phyloP scores from a whole-genome alignment of 2,797 vertebrate genomes.

The Kryptopterus vitreolus region DNA sequence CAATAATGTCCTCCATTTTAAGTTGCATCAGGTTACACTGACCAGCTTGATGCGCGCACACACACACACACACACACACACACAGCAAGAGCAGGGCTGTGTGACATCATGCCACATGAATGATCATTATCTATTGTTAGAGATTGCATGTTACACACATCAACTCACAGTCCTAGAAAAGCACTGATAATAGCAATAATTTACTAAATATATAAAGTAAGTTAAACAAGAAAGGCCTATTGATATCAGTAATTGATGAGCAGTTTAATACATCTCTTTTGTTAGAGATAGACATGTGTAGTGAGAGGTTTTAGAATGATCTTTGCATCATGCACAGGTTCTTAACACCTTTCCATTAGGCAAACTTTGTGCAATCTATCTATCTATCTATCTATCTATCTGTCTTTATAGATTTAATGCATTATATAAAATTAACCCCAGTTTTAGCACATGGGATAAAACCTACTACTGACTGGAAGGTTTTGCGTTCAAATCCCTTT shows the following conservation, averaged over 20 bases:
- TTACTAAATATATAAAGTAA: neutral
- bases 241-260: no score
- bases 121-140: neutral
- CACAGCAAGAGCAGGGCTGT: neutral
- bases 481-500: neutral
- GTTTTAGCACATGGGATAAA: neutral
- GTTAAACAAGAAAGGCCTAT: neutral
- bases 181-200: neutral
- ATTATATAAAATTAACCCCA: no score
- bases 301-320: neutral
- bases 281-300: neutral
- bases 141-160: neutral
- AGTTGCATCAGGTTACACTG: neutral
- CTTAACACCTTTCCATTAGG: neutral
- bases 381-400: no score
- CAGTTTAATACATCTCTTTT: neutral
- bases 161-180: neutral
- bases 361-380: no score
- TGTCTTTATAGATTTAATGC: no score
- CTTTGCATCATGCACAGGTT: neutral
- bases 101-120: conserved; percentile 9
- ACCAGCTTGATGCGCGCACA: neutral
- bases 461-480: neutral
- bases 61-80: no score
- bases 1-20: neutral